Evolutionary conservation across 2,888 invertebrate genomes (phyloP).

Genomic region (Pyrrhosoma nymphula): DNA sequence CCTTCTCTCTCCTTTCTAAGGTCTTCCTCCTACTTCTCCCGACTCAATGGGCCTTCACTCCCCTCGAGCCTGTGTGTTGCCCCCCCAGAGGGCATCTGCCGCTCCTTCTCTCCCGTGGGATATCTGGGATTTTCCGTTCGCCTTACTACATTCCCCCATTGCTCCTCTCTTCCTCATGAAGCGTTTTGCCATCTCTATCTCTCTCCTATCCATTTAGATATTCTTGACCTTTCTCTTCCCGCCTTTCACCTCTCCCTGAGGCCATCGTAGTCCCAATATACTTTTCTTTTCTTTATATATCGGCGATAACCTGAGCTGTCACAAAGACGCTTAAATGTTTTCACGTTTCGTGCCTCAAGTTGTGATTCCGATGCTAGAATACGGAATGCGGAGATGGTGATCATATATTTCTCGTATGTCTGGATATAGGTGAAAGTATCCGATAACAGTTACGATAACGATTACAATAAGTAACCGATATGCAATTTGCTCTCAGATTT

Average conservation of each 20-base stretch:
- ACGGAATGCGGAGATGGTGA: too few species aligned
- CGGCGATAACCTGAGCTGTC: not conserved
- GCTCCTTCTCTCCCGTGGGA: not conserved
- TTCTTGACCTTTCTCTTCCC: not conserved
- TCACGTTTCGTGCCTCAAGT: too few species aligned
- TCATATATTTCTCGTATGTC: too few species aligned
- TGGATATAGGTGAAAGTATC: too few species aligned
- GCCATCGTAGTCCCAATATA: not conserved
- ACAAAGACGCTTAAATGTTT: not conserved
- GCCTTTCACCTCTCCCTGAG: not conserved
- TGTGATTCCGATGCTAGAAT: too few species aligned
- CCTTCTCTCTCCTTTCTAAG: too few species aligned
- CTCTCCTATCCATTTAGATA: not conserved
- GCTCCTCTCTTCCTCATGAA: not conserved
- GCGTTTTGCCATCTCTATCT: not conserved
- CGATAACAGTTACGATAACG: too few species aligned
- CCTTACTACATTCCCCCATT: not conserved
- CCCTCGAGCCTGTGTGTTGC: not conserved
- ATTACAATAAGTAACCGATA: too few species aligned
- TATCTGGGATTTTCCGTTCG: constrained; percentile 44
- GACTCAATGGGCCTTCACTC: not conserved
- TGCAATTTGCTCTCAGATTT: too few species aligned
- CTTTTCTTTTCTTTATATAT: not conserved
- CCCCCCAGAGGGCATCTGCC: not conserved
- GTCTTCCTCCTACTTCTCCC: not conserved